Evolutionary conservation across 92 coral and sea anemone genomes (phyloP), one percentile per base, ranked within the genome.

Genomic region (Porites rus): DNA sequence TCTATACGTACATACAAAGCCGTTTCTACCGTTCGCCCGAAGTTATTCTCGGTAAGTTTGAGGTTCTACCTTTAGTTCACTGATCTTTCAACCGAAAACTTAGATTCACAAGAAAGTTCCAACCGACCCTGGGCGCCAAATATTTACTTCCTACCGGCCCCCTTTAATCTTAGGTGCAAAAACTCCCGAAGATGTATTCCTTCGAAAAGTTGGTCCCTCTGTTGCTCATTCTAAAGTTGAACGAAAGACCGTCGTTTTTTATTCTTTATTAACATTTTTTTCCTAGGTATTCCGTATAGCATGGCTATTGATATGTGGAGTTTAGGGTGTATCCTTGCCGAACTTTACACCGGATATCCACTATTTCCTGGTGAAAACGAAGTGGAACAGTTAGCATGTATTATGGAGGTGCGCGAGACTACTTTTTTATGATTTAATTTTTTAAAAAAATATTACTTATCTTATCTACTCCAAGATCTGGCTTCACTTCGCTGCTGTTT

Each of bases 291-390:
- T 54, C 95, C 95, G 5, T 96, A 96, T 84, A 91, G 92, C 77
- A 88, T 95, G 96, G 93, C 99, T 31, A 96, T 96, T 50, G 99
- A 96, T 75, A 96, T 96, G 98, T 96, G 99, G 99, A 96, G 99
- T 84, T 87, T 96, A 56, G 99, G 99, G 2, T 96, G 99, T 71
- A 96, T 96, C 54, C 91, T 96, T 2, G 99, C 96, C 10, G 99
- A 96, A 78, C 94, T 96, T 7, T 96, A 96, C 93, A 96, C 98
- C 64, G 99, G 99, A 10, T 96, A 96, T 84, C 99, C 99, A 12
- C 91, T 96, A 58, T 96, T 96, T 84, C 99, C 99, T 14, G 99
- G 99, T 54, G 99, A 96, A 77, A 96, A 96, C 76, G 99, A 96
- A 91, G 99, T 96, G 11, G 99, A 96, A 31, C 99, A 96, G 89